Conservation (phyloP, 2,113 vertebrate genomes). For the Phylloscopus trochiloides region DNA sequence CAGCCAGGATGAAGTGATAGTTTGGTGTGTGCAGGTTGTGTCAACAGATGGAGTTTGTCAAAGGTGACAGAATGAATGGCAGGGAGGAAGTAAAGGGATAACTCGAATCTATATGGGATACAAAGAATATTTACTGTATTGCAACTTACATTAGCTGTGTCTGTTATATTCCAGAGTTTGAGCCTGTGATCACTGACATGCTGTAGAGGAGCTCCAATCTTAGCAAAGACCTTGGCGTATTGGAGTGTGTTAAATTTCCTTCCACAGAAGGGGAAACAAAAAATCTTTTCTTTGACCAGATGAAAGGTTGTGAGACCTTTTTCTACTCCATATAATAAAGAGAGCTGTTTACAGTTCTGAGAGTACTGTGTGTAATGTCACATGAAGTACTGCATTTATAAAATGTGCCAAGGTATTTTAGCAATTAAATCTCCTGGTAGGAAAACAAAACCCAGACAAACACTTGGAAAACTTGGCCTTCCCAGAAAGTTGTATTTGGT, state of each 20-base stretch:
- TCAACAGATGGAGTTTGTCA: neutral
- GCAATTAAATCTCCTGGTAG: neutral
- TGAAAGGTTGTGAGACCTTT: neutral
- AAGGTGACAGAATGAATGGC: neutral
- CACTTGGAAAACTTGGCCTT: neutral
- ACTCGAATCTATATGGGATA: rapidly evolving
- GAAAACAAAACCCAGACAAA: neutral
- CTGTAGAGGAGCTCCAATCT: neutral
- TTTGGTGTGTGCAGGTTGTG: neutral
- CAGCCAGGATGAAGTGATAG: neutral
- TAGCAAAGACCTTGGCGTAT: neutral
- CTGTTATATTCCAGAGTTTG: neutral
- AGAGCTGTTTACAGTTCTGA: neutral
- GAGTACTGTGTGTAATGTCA: neutral
- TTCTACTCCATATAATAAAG: neutral
- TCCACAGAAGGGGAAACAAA: neutral
- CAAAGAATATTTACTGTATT: neutral
- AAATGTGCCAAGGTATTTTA: neutral
- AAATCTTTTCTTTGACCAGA: neutral
- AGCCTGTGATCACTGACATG: neutral
- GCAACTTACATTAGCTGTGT: neutral
- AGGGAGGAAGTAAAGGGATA: neutral
- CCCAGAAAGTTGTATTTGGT: neutral
- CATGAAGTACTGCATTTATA: neutral
- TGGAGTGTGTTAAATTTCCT: neutral